Evolutionary conservation across 2,888 invertebrate genomes (phyloP).

Genomic region (Parnassius mnemosyne): DNA sequence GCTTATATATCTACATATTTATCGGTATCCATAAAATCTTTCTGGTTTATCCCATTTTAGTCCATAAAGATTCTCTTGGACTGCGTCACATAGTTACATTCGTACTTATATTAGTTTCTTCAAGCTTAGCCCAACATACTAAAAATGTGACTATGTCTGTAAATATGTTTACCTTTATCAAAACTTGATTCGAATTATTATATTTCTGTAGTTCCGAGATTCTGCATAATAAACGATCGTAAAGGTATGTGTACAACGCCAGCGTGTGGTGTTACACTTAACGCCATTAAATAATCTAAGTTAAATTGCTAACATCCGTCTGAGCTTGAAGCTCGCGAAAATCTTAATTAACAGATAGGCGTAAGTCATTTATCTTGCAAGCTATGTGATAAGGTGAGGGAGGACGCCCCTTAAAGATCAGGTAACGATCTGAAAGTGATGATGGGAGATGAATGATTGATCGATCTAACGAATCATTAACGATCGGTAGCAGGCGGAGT

Average conservation of each 20-base stretch:
- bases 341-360: conserved; percentile 80
- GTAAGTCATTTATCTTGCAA: conserved; percentile 61
- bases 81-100: too few relatives aligned
- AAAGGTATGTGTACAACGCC: not conserved
- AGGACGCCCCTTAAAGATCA: conserved; percentile 44
- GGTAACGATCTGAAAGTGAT: conserved; percentile 55
- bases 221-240: not conserved
- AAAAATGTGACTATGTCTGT: too few relatives aligned
- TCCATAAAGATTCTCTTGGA: too few relatives aligned
- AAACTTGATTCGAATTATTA: too few relatives aligned
- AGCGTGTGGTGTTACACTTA: conserved; percentile 35
- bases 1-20: too few relatives aligned
- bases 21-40: too few relatives aligned
- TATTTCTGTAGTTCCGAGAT: too few relatives aligned
- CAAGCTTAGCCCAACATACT: too few relatives aligned
- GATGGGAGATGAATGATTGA: conserved; percentile 58
- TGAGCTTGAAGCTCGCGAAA: conserved; percentile 72
- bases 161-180: too few relatives aligned
- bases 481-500: conserved; percentile 33
- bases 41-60: too few relatives aligned
- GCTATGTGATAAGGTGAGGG: conserved; percentile 64
- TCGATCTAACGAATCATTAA: conserved; percentile 39
- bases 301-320: conserved; percentile 73
- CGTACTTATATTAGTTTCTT: too few relatives aligned
- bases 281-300: conserved; percentile 59